Percentiles rank a stretch among this genome's conserved stretches.
phyloP scores from a whole-genome alignment of 2,797 vertebrate genomes.

The Onychomys leucogaster region DNA sequence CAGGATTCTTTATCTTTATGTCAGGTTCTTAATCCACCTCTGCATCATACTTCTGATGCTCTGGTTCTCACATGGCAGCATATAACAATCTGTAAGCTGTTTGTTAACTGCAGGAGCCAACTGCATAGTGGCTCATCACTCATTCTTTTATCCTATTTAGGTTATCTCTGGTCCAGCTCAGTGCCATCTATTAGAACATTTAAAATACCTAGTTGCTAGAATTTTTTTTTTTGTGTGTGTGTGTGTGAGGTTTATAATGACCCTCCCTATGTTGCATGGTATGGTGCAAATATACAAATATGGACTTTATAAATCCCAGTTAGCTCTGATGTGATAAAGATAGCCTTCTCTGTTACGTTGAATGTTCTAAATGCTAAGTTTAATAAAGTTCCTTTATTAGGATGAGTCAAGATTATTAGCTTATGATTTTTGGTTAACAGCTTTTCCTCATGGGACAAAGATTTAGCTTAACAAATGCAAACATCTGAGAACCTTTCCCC shows the following conservation, averaged over 20 bases:
- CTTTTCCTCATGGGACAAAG: not conserved
- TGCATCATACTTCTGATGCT: not conserved
- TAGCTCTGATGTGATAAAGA: not conserved
- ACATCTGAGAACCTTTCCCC: not conserved
- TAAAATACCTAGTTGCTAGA: not conserved
- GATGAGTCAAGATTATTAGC: not conserved
- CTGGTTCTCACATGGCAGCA: not conserved
- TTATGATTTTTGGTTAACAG: not conserved
- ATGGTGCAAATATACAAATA: not conserved
- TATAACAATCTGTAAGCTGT: not conserved
- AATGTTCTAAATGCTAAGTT: not conserved
- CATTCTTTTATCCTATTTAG: not conserved
- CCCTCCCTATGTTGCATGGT: not conserved
- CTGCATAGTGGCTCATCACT: not conserved
- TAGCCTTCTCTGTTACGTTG: not conserved
- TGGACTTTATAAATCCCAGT: not conserved
- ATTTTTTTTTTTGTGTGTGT: not conserved
- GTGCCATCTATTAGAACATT: too few relatives aligned
- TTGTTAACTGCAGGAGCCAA: not conserved
- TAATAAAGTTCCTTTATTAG: not conserved
- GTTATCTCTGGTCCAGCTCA: not conserved
- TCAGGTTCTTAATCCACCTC: not conserved
- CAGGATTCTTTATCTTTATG: not conserved
- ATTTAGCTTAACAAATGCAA: not conserved
- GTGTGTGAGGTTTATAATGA: not conserved